Conservation (phyloP, 2,113 vertebrate genomes). For the Penelope pileata region DNA sequence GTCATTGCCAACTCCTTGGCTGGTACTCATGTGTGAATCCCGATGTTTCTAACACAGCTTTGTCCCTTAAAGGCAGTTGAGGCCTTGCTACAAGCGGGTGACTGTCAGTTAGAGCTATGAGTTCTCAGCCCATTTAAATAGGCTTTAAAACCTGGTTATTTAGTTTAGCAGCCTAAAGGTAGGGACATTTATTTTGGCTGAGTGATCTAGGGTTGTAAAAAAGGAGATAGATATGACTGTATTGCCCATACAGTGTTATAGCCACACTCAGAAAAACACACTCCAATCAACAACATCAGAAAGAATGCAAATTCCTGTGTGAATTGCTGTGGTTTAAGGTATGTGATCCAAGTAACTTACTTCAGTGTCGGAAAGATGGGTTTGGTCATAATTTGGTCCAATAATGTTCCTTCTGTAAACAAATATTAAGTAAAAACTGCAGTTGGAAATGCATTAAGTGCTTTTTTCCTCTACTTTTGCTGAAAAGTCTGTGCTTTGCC, state of each 20-base stretch:
- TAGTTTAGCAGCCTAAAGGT: not conserved
- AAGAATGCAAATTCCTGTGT: not conserved
- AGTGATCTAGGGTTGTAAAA: not conserved
- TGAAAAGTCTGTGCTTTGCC: conserved; percentile 26
- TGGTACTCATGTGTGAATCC: not conserved
- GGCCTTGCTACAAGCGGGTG: not conserved
- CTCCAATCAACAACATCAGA: not conserved
- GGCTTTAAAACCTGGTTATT: not conserved
- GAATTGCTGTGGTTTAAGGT: not conserved
- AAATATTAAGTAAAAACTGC: conserved; percentile 37
- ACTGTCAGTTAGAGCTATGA: not conserved
- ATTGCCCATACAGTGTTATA: not conserved
- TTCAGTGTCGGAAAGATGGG: not conserved
- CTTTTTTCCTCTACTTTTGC: not conserved
- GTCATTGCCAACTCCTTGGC: not conserved
- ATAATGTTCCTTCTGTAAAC: conserved; percentile 21
- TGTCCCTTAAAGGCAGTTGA: not conserved
- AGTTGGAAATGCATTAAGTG: not conserved
- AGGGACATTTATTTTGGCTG: not conserved
- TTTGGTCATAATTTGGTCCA: not conserved
- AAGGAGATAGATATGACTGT: conserved; percentile 7
- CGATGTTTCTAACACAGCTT: not conserved
- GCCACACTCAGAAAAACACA: conserved; percentile 15
- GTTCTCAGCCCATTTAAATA: not conserved
- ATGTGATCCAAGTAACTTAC: not conserved